Evolutionary conservation across 2,888 invertebrate genomes (phyloP).

Genomic region (Cheilosia vernalis): DNA sequence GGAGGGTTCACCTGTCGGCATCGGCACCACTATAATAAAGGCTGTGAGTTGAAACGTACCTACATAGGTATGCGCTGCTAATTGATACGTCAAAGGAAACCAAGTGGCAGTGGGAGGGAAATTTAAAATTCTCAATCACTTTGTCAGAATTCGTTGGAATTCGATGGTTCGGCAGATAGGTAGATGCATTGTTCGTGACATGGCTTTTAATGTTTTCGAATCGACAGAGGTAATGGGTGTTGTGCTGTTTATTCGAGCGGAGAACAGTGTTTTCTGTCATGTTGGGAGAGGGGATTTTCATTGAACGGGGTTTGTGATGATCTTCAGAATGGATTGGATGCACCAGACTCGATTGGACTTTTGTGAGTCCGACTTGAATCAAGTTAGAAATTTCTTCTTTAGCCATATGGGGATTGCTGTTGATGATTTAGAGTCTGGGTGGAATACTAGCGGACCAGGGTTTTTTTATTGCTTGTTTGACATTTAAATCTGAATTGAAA

Average conservation of each 20-base stretch:
- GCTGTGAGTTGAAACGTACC: neutral
- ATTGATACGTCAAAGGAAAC: constrained; percentile 47
- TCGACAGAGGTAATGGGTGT: neutral
- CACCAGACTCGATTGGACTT: too few species aligned
- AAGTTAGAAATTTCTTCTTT: too few species aligned
- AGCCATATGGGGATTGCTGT: too few species aligned
- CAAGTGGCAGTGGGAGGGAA: neutral
- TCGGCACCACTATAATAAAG: constrained; percentile 2
- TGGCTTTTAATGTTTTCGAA: constrained; percentile 11
- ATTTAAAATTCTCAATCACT: constrained; percentile 28
- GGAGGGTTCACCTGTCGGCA: neutral
- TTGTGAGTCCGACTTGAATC: too few species aligned
- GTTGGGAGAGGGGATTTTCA: too few species aligned
- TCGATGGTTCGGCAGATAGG: constrained; percentile 9
- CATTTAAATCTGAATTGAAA: neutral
- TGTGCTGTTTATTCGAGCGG: neutral
- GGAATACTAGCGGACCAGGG: too few species aligned
- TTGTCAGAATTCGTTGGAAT: constrained; percentile 33
- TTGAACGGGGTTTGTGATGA: too few species aligned
- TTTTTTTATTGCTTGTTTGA: neutral
- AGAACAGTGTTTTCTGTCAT: neutral
- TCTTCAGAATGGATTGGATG: too few species aligned
- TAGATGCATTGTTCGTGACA: constrained; percentile 42
- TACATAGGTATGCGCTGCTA: constrained; percentile 1
- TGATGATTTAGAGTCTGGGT: neutral